phyloP scores from a whole-genome alignment of 30 jellyfish, hydroid and myxozoan species.

The Aurelia sp. region DNA sequence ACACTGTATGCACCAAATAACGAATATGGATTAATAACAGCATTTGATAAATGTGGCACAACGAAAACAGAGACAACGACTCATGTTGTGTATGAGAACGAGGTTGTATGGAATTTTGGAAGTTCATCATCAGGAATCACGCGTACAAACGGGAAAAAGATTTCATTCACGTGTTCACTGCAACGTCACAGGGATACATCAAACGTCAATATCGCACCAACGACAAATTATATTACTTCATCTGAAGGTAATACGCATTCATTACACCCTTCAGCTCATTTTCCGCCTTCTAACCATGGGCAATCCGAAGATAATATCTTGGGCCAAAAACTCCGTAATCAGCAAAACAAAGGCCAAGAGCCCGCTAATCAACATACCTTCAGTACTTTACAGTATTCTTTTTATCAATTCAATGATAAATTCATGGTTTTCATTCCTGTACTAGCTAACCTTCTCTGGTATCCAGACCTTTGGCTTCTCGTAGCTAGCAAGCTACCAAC shows the following conservation, averaged over 20 bases:
- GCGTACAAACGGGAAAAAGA: conserved; percentile 38
- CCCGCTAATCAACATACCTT: no score
- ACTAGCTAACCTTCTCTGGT: no score
- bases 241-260: conserved; percentile 19
- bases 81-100: conserved; percentile 47
- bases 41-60: conserved; percentile 35
- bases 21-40: conserved; percentile 23
- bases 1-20: conserved; percentile 16
- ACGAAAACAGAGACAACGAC: conserved; percentile 28
- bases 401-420: no score
- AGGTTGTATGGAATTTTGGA: conserved; percentile 26
- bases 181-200: conserved; percentile 16
- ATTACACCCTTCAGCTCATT: neutral
- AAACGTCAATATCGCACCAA: neutral
- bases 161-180: conserved; percentile 48
- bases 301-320: no score
- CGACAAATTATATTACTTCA: conserved; percentile 10
- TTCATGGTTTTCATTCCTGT: no score
- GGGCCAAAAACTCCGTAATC: no score
- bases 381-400: no score
- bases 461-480: no score
- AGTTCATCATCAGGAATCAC: conserved; percentile 11
- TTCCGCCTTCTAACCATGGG: no score
- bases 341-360: no score
- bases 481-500: no score